A percentile compares a stretch with the other conserved stretches of the same genome.
phyloP scores from a whole-genome alignment of 1,140 invertebrate genomes.

The Drosophila ohnishii region DNA sequence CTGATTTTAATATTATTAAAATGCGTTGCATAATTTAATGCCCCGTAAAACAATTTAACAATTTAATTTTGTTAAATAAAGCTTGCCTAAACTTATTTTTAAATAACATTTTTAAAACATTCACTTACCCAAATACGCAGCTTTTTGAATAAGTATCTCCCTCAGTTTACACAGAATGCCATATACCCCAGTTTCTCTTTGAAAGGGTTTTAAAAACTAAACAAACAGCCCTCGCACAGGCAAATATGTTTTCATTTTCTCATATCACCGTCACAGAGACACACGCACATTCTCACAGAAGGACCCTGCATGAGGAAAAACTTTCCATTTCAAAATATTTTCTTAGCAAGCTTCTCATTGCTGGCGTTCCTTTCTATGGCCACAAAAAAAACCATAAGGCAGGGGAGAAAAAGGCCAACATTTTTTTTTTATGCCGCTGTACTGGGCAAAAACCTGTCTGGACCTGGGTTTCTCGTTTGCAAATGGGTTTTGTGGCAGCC shows the following conservation, averaged over 20 bases:
- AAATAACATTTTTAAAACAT: background rate
- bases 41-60: too few species aligned
- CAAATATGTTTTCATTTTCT: conserved; percentile 50
- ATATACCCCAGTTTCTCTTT: background rate
- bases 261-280: conserved; percentile 18
- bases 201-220: conserved; percentile 25
- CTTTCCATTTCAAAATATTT: conserved; percentile 54
- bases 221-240: conserved; percentile 29
- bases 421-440: conserved; percentile 13
- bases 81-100: too few species aligned
- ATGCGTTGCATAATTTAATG: too few species aligned
- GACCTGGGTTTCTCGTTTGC: conserved; percentile 10
- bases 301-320: conserved; percentile 19
- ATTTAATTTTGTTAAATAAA: too few species aligned
- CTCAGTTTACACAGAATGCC: background rate
- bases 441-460: conserved; percentile 28
- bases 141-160: background rate
- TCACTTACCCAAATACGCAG: background rate
- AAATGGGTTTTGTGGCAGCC: conserved; percentile 21
- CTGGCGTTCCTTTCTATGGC: conserved; percentile 22
- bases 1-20: too few species aligned
- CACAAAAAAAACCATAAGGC: conserved; percentile 1
- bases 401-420: conserved; percentile 1
- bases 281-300: conserved; percentile 1
- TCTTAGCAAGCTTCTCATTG: conserved; percentile 50